Evolutionary conservation across 2,888 invertebrate species (phyloP), one percentile per base, ranked within the genome.

Genomic region (Nemotelus nigrinus): DNA sequence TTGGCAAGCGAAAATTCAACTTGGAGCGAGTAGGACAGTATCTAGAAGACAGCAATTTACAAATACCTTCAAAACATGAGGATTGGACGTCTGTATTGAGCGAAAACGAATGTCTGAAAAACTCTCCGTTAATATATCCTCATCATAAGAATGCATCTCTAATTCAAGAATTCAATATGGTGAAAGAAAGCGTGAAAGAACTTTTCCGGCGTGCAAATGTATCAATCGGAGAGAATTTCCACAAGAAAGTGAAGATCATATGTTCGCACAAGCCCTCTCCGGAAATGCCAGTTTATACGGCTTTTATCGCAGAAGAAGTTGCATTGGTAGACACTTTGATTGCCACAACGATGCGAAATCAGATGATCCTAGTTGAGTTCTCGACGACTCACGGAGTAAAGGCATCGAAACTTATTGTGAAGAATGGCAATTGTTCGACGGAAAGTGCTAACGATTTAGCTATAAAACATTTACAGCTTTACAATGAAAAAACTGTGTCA

Each of bases 1-100:
- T 85, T 82, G 80, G 87, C 81, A 84, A 88, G 82, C 81, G 92
- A 80, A 88, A 91, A 82, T 95, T 96, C 83, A 95, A 95, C 85
- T 89, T 98, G 82, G 97, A 98, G 87, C 91, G 94, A 83, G 90
- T 98, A 65, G 97, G 97, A 0, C 96, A 98, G 86, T 98, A 98
- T 88, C 88, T 98, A 78, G 91, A 93, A 81, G 93, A 96, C 84
- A 89, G 90, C 81, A 92, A 93, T 79, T 87, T 97, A 48, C 90
- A 91, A 43, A 91, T 92, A 81, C 89, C 83, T 8, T 79, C 92
- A 8, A 90, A 92, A n/a, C 90, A 91, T 79, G 95, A 95, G 84
- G 91, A 92, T 77, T 95, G 95, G 95, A 91, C 93, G 70, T 89
- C 91, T 81, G 92, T 96, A 84, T 87, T 96, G 2, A 89, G 90